Conservation (phyloP, 2,113 vertebrate genomes). For the Prinia subflava region DNA sequence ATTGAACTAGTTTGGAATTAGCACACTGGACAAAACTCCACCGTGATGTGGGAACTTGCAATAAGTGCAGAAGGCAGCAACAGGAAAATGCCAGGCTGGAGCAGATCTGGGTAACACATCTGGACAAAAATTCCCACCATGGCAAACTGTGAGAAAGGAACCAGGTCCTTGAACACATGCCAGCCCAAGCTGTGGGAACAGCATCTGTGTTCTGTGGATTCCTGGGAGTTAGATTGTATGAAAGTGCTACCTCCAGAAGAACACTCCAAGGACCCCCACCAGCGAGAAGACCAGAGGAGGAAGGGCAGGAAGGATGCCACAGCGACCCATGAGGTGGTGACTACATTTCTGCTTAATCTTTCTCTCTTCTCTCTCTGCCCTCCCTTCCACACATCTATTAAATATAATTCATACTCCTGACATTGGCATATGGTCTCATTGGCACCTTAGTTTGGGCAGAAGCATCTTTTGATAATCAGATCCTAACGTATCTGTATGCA, state of each 20-base stretch:
- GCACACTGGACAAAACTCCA: neutral
- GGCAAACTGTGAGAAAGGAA: neutral
- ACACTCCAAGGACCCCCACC: neutral
- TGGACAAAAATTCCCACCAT: neutral
- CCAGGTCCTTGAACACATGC: neutral
- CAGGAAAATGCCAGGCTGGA: neutral
- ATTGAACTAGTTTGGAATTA: neutral
- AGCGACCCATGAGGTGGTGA: accelerated
- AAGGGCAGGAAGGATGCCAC: neutral
- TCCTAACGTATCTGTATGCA: neutral
- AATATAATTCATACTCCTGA: neutral
- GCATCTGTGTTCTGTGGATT: accelerated
- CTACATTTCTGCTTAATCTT: neutral
- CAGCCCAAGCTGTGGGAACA: neutral
- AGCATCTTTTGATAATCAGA: neutral
- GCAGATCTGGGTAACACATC: neutral
- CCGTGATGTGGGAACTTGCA: neutral
- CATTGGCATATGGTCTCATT: neutral
- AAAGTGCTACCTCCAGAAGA: neutral
- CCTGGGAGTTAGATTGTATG: too few species aligned
- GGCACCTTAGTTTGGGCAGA: neutral
- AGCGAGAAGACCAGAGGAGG: accelerated
- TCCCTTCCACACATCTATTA: neutral
- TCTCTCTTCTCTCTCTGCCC: neutral
- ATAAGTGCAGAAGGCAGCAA: neutral